phyloP scores from a whole-genome alignment of 2,888 invertebrate species.

The Rhabditoides inermis region DNA sequence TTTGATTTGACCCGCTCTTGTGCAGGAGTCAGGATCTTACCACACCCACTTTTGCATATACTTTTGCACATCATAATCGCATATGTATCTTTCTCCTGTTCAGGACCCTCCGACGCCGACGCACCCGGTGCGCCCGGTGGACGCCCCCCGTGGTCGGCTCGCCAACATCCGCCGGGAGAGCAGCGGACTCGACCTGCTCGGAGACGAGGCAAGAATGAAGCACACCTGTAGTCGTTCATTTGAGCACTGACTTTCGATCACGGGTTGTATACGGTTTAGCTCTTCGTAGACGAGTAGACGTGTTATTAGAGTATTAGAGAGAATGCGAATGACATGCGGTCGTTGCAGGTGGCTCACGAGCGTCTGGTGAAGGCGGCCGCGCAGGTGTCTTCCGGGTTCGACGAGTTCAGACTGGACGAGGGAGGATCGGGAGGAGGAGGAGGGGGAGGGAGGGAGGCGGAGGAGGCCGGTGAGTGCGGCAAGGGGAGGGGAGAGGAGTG shows the following conservation, averaged over 20 bases:
- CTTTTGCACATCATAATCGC: too few species aligned
- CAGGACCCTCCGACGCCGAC: neutral
- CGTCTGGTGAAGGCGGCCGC: conserved; percentile 37
- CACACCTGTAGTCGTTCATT: too few species aligned
- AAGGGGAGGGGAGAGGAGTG: too few species aligned
- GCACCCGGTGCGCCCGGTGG: conserved; percentile 1
- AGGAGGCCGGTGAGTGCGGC: conserved; percentile 4
- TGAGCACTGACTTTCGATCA: too few species aligned
- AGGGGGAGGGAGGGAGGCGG: neutral
- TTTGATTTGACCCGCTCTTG: neutral
- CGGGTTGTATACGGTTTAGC: neutral
- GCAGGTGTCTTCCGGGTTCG: conserved; percentile 41
- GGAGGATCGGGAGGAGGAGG: too few species aligned
- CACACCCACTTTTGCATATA: too few species aligned
- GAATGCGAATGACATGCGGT: too few species aligned
- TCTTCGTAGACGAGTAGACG: neutral
- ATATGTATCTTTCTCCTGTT: too few species aligned
- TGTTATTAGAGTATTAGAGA: too few species aligned
- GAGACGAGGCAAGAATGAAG: too few species aligned
- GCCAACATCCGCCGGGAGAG: conserved; percentile 47
- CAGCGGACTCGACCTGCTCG: too few species aligned
- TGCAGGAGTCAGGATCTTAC: too few species aligned
- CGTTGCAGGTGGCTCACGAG: conserved; percentile 43
- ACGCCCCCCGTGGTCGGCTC: conserved; percentile 33
- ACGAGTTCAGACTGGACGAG: conserved; percentile 32